phyloP scores from a whole-genome alignment of 2,888 invertebrate genomes.

The Lasioglossum leucozonium region DNA sequence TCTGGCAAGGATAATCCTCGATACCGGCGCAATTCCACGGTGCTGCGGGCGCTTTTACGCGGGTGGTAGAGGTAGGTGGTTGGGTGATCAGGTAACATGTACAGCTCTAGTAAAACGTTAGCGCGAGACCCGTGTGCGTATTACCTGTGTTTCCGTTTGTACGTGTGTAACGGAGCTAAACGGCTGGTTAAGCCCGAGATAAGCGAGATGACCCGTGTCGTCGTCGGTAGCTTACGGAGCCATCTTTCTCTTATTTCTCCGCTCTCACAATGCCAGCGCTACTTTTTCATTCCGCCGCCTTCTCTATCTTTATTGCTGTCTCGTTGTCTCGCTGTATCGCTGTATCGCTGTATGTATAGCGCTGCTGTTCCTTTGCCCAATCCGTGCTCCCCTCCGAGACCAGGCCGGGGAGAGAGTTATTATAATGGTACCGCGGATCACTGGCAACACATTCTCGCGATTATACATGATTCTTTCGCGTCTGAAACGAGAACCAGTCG shows the following conservation, averaged over 20 bases:
- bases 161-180: constrained; percentile 61
- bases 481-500: neutral
- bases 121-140: constrained; percentile 1
- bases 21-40: constrained; percentile 50
- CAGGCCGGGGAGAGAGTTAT: neutral
- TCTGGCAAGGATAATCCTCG: constrained; percentile 51
- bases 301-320: constrained; percentile 51
- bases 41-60: constrained; percentile 42
- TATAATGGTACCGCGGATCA: constrained; percentile 9
- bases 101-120: constrained; percentile 16
- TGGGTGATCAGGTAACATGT: constrained; percentile 54
- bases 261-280: constrained; percentile 46
- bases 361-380: constrained; percentile 23
- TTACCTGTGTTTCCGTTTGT: constrained; percentile 19
- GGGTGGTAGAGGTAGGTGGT: constrained; percentile 31
- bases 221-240: constrained; percentile 63
- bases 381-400: neutral
- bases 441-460: constrained; percentile 16
- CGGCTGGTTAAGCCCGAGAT: constrained; percentile 67
- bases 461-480: constrained; percentile 4
- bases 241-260: constrained; percentile 65
- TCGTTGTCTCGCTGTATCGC: constrained; percentile 17
- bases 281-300: constrained; percentile 35
- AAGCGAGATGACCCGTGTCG: constrained; percentile 69
- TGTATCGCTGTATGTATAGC: constrained; percentile 21